Evolutionary conservation across 2,797 vertebrate species (phyloP), one percentile per base, ranked within the genome.

Genomic region (Characodon lateralis): DNA sequence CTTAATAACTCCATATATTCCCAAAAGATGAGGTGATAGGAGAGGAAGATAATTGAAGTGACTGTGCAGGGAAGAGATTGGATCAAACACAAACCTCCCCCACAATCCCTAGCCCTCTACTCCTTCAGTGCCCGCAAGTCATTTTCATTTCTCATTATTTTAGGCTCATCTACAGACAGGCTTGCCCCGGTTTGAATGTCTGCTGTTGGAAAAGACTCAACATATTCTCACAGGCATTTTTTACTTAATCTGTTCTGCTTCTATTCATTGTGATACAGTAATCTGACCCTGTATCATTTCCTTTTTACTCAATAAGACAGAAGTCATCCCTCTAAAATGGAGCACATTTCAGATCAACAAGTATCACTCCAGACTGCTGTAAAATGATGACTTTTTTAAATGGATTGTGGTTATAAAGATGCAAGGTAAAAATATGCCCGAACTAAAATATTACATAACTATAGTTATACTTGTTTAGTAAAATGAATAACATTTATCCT

Each of bases 11-110:
- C 87, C 77, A 79, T 72, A 84, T 87, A 93, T 89, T 93, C 89
- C 91, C 92, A 87, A 85, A 81, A 87, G 89, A 91, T 84, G 76
- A 73, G 56, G 68, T 83, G 89, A 92, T 89, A 83, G 85, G 70
- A 88, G 84, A 89, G 96, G 94, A 95, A 94, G 95, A 96, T 96
- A 97, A 97, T 95, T 95, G 96, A 95, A 83, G 85, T 92, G 95
- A 95, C 92, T 92, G 95, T 95, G 93, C 74, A 77, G 59, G 92
- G 95, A 95, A 91, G 94, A 92, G 95, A 93, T 87, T 76, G 86
- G 88, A 93, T 95, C 94, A 95, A 96, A 95, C 95, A 95, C 85
- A 89, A 84, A 88, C 85, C 84, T 88, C 85, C 88, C 84, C 81
- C 84, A 80, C 88, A 87, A 92, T 95, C 93, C 89, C 79, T 71